phyloP scores from a whole-genome alignment of 2,888 invertebrate species.

The Abrostola tripartita region DNA sequence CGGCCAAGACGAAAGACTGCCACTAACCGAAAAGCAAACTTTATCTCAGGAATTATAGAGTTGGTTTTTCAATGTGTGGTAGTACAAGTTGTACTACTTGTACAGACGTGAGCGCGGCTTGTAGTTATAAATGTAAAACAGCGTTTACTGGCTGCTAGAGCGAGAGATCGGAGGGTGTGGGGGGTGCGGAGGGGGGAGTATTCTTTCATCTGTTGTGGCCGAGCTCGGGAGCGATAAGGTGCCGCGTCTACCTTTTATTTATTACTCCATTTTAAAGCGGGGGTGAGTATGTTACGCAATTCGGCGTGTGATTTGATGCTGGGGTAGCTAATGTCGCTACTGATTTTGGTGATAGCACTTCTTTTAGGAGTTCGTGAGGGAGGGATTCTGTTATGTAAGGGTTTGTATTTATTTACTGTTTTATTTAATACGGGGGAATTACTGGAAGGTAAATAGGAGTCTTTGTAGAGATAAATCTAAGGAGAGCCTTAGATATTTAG shows the following conservation, averaged over 20 bases:
- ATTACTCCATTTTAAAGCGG: constrained; percentile 86
- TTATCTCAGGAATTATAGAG: constrained; percentile 50
- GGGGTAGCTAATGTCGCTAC: constrained; percentile 55
- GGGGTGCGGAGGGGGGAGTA: constrained; percentile 64
- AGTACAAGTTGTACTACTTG: constrained; percentile 49
- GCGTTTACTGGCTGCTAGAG: constrained; percentile 74
- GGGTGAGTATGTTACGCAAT: constrained; percentile 81
- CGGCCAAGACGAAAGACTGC: constrained; percentile 53
- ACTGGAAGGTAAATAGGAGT: neutral
- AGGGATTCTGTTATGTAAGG: constrained; percentile 32
- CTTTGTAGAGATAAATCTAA: too few species aligned
- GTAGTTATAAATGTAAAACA: constrained; percentile 89
- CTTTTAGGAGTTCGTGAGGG: constrained; percentile 58
- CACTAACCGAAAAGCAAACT: constrained; percentile 57
- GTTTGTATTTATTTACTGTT: neutral
- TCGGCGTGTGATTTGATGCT: constrained; percentile 69
- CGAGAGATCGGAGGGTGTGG: constrained; percentile 55
- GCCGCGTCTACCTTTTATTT: constrained; percentile 84
- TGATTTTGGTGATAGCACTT: constrained; percentile 59
- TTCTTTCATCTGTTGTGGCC: constrained; percentile 83
- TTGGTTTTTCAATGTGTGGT: constrained; percentile 39
- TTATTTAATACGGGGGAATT: neutral
- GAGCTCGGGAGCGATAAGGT: constrained; percentile 76
- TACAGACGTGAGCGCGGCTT: constrained; percentile 72
- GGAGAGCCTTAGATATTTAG: too few species aligned